A percentile compares a stretch with the other conserved stretches of the same genome.
Conservation (phyloP, 2,113 vertebrate species). For the Chaetodon trifascialis region DNA sequence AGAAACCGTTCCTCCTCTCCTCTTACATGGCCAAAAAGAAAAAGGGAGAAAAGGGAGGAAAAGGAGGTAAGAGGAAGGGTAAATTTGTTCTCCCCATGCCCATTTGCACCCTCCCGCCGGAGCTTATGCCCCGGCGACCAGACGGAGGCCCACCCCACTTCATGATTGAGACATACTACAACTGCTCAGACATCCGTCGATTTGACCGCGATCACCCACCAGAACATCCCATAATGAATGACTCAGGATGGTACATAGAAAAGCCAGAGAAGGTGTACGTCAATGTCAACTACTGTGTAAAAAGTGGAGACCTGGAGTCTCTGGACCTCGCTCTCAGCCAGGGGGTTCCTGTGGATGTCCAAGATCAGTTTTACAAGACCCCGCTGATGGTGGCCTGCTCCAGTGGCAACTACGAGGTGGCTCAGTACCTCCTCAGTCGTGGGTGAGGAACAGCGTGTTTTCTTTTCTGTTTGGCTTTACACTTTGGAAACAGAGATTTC, state of each 20-base stretch:
- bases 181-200: constrained; percentile 72
- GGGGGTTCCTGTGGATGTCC: constrained; percentile 89
- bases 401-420: constrained; percentile 86
- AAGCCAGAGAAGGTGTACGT: constrained; percentile 82
- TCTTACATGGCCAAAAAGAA: constrained; percentile 87
- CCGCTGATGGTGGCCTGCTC: constrained; percentile 92
- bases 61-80: constrained; percentile 80
- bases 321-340: constrained; percentile 89
- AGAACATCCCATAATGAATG: constrained; percentile 89
- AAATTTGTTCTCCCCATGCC: constrained; percentile 86
- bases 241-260: constrained; percentile 91
- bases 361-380: constrained; percentile 92
- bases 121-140: constrained; percentile 49
- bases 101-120: constrained; percentile 84
- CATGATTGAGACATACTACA: constrained; percentile 87
- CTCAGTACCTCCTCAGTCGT: constrained; percentile 87
- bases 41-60: constrained; percentile 78
- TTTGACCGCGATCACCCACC: constrained; percentile 85
- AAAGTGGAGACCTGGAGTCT: constrained; percentile 87
- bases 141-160: constrained; percentile 88
- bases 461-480: not conserved
- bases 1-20: constrained; percentile 85
- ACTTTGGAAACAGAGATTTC: not conserved
- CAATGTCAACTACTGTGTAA: constrained; percentile 89
- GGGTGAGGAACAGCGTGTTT: constrained; percentile 83